These are phyloP conservation scores for Dascillus cervinus DNA, from an alignment of 2,888 invertebrate species.

Conservation along the genomic window DNA sequence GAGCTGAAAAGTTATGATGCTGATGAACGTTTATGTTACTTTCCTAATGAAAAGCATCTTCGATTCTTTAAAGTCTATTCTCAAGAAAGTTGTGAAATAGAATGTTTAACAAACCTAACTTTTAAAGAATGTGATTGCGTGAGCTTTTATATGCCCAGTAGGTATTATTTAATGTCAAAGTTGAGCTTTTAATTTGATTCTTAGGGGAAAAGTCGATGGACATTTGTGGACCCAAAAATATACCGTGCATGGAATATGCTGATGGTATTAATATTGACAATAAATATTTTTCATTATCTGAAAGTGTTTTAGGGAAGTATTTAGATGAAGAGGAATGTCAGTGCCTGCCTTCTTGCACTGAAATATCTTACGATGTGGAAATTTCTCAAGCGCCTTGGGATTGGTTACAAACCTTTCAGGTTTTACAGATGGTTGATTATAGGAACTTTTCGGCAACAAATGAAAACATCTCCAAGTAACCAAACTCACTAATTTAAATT, in stretches of 20 bases:
- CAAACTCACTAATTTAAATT: too few relatives aligned
- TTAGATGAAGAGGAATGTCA: slow-evolving; percentile 1
- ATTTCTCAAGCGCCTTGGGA: slow-evolving; percentile 4
- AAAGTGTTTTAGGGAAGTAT: background rate
- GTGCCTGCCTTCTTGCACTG: slow-evolving; percentile 6
- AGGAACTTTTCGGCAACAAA: too few relatives aligned
- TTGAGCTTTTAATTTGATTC: background rate
- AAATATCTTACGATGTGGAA: slow-evolving; percentile 4
- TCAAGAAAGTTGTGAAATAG: slow-evolving; percentile 62
- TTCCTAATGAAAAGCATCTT: slow-evolving; percentile 55
- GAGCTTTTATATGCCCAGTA: slow-evolving; percentile 58
- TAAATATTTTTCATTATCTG: background rate
- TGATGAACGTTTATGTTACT: slow-evolving; percentile 57
- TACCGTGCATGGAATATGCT: background rate
- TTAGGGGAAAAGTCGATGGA: background rate
- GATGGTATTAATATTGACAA: background rate
- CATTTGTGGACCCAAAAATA: slow-evolving; percentile 4
- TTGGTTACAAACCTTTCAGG: slow-evolving; percentile 3
- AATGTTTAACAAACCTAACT: slow-evolving; percentile 62
- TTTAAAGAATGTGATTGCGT: slow-evolving; percentile 36
- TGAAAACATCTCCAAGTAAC: too few relatives aligned
- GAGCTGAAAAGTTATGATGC: slow-evolving; percentile 56
- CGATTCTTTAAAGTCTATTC: slow-evolving; percentile 61
- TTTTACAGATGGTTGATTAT: too few relatives aligned
- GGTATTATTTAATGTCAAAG: too few relatives aligned